Percentiles rank a stretch among this genome's conserved stretches.
These are phyloP conservation scores for Stichopus chloronotus DNA, from an alignment of 35 echinoderm and acorn worm species.

Conservation along the genomic window DNA sequence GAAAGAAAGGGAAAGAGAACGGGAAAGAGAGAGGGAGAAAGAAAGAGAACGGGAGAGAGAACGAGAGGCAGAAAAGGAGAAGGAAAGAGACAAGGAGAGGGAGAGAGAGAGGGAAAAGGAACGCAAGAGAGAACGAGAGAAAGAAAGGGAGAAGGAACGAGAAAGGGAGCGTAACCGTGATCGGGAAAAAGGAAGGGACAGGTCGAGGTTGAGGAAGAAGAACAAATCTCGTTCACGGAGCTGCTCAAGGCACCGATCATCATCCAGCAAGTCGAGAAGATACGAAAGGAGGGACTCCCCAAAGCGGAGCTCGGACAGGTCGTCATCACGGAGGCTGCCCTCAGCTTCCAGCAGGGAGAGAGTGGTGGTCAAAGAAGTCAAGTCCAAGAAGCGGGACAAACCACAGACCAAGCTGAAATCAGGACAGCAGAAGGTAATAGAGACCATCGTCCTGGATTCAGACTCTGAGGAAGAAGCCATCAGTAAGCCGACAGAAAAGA, in stretches of 20 bases:
- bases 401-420: neutral
- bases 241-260: constrained; percentile 44
- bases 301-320: constrained; percentile 7
- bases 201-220: constrained; percentile 37
- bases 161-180: constrained; percentile 23
- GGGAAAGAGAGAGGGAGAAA: constrained; percentile 13
- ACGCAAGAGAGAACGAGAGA: constrained; percentile 5
- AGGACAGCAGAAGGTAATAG: constrained; percentile 20
- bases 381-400: constrained; percentile 5
- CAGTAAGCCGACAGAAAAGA: neutral
- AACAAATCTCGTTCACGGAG: constrained; percentile 39
- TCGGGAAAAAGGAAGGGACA: constrained; percentile 23
- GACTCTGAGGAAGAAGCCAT: constrained; percentile 19
- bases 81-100: neutral
- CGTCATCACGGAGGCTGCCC: neutral
- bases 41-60: neutral
- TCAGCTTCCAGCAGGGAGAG: neutral
- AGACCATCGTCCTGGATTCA: constrained; percentile 43
- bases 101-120: constrained; percentile 5
- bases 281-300: constrained; percentile 43
- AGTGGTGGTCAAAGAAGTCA: neutral
- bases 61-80: neutral
- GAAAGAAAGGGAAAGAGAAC: neutral
- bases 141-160: constrained; percentile 23
- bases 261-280: constrained; percentile 6